phyloP scores from a whole-genome alignment of 2,888 invertebrate genomes.

The Pyralis farinalis region DNA sequence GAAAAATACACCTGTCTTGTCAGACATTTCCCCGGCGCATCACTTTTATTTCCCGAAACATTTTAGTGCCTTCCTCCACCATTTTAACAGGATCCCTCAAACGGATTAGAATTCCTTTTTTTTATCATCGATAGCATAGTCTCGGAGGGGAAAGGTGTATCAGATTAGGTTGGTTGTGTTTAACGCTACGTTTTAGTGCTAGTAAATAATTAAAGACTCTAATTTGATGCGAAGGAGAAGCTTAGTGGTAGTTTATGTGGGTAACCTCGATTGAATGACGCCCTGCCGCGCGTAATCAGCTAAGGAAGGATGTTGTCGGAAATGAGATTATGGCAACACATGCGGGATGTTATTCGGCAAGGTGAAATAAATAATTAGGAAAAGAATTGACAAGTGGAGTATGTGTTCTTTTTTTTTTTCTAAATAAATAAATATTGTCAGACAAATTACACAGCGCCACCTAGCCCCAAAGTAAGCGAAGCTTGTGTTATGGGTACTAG shows the following conservation, averaged over 20 bases:
- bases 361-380: no score
- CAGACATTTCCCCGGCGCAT: conserved; percentile 41
- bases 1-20: conserved; percentile 65
- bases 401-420: no score
- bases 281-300: conserved; percentile 35
- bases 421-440: no score
- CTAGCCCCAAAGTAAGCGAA: no score
- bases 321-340: not conserved
- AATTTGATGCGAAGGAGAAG: conserved; percentile 73
- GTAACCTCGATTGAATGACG: conserved; percentile 56
- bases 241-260: conserved; percentile 58
- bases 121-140: conserved; percentile 14
- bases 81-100: conserved; percentile 52
- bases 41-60: conserved; percentile 65
- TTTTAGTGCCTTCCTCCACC: conserved; percentile 64
- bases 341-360: not conserved
- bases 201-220: conserved; percentile 76
- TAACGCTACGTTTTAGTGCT: conserved; percentile 68
- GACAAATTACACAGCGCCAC: no score
- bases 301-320: conserved; percentile 10
- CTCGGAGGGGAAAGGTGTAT: conserved; percentile 39
- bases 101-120: conserved; percentile 35
- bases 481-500: no score
- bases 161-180: conserved; percentile 47
- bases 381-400: no score